These are phyloP conservation scores for Ursus arctos DNA, from an alignment of 2,113 vertebrate genomes.

Conservation along the genomic window DNA sequence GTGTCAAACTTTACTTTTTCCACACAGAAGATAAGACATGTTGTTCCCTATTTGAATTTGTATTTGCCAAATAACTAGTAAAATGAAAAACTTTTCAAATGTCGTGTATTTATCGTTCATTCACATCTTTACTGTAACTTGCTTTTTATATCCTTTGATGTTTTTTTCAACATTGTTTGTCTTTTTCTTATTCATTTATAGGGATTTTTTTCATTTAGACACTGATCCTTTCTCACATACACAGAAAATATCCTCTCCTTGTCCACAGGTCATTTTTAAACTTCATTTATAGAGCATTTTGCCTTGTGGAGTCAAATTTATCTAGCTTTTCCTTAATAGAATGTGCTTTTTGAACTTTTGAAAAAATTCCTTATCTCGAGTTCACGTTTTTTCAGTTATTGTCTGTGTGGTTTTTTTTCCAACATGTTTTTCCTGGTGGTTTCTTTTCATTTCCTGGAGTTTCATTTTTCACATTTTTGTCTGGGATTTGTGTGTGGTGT, in stretches of 20 bases:
- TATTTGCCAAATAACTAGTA: slow-evolving; percentile 8
- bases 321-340: neutral
- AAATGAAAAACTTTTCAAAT: neutral
- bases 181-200: neutral
- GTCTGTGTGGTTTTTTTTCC: neutral
- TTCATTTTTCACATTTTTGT: slow-evolving; percentile 60
- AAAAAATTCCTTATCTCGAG: slow-evolving; percentile 24
- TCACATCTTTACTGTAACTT: neutral
- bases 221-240: neutral
- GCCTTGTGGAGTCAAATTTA: neutral
- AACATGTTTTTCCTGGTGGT: neutral
- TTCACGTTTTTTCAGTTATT: slow-evolving; percentile 1
- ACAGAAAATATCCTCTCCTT: neutral
- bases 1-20: slow-evolving; percentile 36
- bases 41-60: neutral
- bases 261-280: neutral
- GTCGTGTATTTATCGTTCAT: slow-evolving; percentile 2
- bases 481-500: neutral
- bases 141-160: neutral
- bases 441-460: neutral
- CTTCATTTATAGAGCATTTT: neutral
- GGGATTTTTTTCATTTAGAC: neutral
- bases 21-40: neutral
- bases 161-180: neutral
- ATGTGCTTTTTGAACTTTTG: neutral